These are phyloP conservation scores for Lophius piscatorius DNA, from an alignment of 2,113 vertebrate species.

Conservation along the genomic window DNA sequence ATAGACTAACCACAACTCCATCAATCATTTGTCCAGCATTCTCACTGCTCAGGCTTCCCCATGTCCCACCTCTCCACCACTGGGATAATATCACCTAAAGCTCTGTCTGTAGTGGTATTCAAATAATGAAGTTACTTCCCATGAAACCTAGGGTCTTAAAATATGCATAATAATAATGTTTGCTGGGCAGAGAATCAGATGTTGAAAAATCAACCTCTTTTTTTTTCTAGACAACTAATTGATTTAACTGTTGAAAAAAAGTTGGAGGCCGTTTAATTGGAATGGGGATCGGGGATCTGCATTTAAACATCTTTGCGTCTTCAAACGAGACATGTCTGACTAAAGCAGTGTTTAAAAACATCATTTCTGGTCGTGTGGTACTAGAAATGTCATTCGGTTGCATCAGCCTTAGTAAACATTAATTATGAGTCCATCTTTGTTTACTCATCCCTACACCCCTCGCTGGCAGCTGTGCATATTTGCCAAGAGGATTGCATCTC, in stretches of 20 bases:
- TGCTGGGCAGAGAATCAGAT: conserved; percentile 27
- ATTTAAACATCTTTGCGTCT: conserved; percentile 56
- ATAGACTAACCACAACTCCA: conserved; percentile 97
- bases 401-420: conserved; percentile 84
- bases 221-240: conserved; percentile 8
- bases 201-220: conserved; percentile 7
- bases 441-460: conserved; percentile 76
- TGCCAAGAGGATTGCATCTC: conserved; percentile 81
- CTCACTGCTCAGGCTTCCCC: conserved; percentile 76
- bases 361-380: conserved; percentile 66
- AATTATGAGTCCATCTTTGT: conserved; percentile 82
- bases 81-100: conserved; percentile 59
- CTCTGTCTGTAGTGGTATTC: conserved; percentile 36
- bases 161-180: conserved; percentile 37
- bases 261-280: conserved; percentile 6
- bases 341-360: conserved; percentile 62
- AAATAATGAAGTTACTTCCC: conserved; percentile 15
- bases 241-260: conserved; percentile 8
- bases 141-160: conserved; percentile 9
- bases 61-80: conserved; percentile 74
- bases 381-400: conserved; percentile 79
- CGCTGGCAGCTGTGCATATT: conserved; percentile 85
- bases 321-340: conserved; percentile 39
- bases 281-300: conserved; percentile 31
- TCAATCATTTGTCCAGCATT: conserved; percentile 91